Conservation (phyloP, 2,797 vertebrate species). For the Mus spretus region DNA sequence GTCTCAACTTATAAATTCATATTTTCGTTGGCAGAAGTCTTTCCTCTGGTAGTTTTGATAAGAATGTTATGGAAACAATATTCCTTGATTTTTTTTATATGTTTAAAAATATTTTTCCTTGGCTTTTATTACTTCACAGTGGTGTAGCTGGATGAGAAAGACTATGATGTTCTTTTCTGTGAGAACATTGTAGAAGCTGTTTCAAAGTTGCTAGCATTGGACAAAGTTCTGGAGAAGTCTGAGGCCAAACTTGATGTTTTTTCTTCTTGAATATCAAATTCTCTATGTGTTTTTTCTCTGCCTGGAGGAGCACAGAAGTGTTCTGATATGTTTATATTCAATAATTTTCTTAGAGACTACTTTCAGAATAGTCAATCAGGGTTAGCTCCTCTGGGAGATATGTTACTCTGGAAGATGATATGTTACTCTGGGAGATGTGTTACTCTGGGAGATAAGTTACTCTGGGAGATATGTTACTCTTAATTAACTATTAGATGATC, state of each 20-base stretch:
- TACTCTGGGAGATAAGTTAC: not conserved
- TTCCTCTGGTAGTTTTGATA: conserved; percentile 70
- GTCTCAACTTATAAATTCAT: conserved; percentile 68
- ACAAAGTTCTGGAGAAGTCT: conserved; percentile 25
- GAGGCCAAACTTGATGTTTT: conserved; percentile 2
- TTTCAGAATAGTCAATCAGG: not conserved
- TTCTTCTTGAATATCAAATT: conserved; percentile 37
- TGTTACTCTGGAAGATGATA: not conserved
- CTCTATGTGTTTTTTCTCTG: not conserved
- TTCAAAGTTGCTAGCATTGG: not conserved
- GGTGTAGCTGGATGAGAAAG: conserved; percentile 67
- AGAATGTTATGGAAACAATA: conserved; percentile 76
- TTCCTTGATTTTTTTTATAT: conserved; percentile 76
- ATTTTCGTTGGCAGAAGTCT: conserved; percentile 73
- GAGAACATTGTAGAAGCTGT: conserved; percentile 59
- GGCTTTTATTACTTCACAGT: conserved; percentile 72
- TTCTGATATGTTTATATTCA: conserved; percentile 8
- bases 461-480: not conserved
- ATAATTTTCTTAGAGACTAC: conserved; percentile 38
- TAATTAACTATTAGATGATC: not conserved
- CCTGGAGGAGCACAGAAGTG: not conserved
- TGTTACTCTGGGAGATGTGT: not conserved
- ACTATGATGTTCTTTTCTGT: conserved; percentile 56
- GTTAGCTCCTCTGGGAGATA: not conserved
- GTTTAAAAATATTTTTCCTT: conserved; percentile 73